Conservation (phyloP, 2,797 vertebrate species). For the Myotis vivesi region DNA sequence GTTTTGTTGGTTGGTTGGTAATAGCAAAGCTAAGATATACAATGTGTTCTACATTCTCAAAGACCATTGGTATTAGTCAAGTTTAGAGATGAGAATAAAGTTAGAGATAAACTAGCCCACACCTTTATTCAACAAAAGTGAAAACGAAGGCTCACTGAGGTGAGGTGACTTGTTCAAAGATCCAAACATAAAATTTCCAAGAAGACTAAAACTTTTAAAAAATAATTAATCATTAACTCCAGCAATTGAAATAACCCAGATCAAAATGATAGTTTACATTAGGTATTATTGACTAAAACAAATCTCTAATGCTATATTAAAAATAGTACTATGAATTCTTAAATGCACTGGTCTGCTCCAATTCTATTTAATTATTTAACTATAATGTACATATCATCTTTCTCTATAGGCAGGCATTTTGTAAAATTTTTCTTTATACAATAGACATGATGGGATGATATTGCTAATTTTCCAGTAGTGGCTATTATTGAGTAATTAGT, state of each 20-base stretch:
- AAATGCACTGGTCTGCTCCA: conserved; percentile 15
- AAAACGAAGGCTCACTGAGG: background rate
- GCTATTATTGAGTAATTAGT: background rate
- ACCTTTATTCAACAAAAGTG: background rate
- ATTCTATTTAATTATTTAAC: background rate
- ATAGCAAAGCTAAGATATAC: background rate
- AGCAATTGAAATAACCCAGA: background rate
- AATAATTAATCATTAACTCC: background rate
- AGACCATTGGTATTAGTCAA: background rate
- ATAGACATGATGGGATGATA: background rate
- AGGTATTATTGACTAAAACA: background rate
- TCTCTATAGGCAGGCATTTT: background rate
- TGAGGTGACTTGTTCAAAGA: background rate
- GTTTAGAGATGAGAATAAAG: background rate
- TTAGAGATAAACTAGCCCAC: background rate
- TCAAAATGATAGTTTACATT: background rate
- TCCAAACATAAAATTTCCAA: background rate
- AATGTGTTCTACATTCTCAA: background rate
- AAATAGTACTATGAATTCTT: background rate
- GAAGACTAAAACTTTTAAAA: background rate
- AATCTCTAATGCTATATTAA: background rate
- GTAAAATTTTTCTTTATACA: background rate
- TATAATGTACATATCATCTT: background rate
- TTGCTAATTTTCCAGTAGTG: background rate
- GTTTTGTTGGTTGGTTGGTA: background rate